Base-by-base conservation (phyloP, 2,888 invertebrate species). In the Formica aserva region DNA sequence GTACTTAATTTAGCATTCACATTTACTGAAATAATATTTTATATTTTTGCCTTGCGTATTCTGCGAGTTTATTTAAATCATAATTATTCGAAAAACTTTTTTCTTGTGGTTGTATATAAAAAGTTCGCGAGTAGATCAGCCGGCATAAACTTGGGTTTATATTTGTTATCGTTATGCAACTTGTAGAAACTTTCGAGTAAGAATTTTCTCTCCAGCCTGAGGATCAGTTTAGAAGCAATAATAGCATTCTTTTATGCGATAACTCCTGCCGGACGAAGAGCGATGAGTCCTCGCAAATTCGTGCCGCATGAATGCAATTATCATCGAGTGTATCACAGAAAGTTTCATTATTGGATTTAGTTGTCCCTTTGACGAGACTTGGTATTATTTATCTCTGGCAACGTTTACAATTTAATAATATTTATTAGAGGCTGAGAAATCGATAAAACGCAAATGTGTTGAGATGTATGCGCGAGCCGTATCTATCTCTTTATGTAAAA, bases 321-420 rank as follows among this genome's bases (percentile, higher is more conserved):
- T 69, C 22, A 22, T 67, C 9, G 67, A 67, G 38, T 11, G 32
- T 29, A 67, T 38, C 29, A n/a, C 57, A 18, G 29, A 15, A 67
- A 69, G 71, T 60, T 71, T 15, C 13, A 18, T 71, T 60, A 77
- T 67, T 77, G 67, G n/a, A 71, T 71, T 78, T 45, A 41, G 78
- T 71, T 78, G 57, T n/a, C 76, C 1, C 67, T 78, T 78, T 78
- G 57, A 78, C 41, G 22, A 32, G 13, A 22, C 57, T n/a, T 38
- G 15, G 41, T 22, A 8, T 45, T 57, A 71, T 78, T 71, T 71
- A 71, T 69, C 52, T 32, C 29, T n/a, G 13, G 9, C 32, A 29
- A 52, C 69, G 32, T 48, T n/a, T 57, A 38, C 69, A 55, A 57
- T 78, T 78, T 78, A 69, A 69, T 55, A 67, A 67, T 29, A 29